Base-by-base conservation (phyloP, 2,113 vertebrate genomes). In the Anoura caudifer region DNA sequence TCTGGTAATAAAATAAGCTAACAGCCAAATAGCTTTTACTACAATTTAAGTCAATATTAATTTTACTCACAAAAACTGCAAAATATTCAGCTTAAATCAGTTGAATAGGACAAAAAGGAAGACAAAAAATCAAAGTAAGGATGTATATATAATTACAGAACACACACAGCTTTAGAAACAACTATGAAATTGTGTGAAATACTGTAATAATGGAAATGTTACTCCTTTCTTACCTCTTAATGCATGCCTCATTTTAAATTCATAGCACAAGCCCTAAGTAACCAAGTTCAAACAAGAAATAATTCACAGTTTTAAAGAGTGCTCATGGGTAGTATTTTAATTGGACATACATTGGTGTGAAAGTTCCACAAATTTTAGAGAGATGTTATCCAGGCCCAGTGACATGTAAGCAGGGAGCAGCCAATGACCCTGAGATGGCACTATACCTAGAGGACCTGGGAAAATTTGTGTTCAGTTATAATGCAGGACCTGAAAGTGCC, bases 241-340 rank as follows among this genome's bases (percentile, higher is more conserved):
- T 65, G 45, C n/a, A 81, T 90, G 65, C 41, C 75, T 41, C 33
- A 91, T 70, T 97, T 94, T 87, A 92, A 97, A 96, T 95, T 94
- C 75, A 95, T 83, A 17, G 77, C 50, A 84, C 84, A 77, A 50
- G 93, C 33, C 14, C 75, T 72, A 87, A 54, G 73, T 72, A 98
- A 92, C 61, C 97, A 97, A 97, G 63, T 95, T 94, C 72, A 97
- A 95, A 86, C 83, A 80, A 90, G 82, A 38, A 97, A 95, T 95
- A 97, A 98, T 97, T 96, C 77, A 96, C 33, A 87, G 83, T 56
- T 26, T 94, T 94, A 92, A 88, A 63, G 77, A 90, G 8, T 91
- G 36, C 54, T 81, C 22, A 0, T 90, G 43, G 76, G 91, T 83
- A 88, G 72, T 97, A 92, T 96, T 97, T 97, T 97, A 90, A 96